phyloP scores from a whole-genome alignment of 2,113 vertebrate genomes.

The Ammodytes marinus region DNA sequence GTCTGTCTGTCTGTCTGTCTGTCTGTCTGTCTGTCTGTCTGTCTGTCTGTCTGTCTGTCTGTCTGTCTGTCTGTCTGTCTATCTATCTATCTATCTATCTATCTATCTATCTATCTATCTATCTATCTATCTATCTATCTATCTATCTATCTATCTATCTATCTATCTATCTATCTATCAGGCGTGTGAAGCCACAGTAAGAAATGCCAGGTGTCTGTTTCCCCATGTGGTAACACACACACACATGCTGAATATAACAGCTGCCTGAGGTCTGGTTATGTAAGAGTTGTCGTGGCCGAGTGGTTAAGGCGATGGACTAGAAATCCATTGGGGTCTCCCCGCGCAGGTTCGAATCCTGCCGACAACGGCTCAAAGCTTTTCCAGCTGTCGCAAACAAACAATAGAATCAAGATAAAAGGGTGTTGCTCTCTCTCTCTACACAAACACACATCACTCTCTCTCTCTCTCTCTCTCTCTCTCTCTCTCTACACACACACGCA shows the following conservation, averaged over 20 bases:
- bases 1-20: no score
- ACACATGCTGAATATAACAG: background rate
- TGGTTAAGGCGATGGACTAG: slow-evolving; percentile 92
- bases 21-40: no score
- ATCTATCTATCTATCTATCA: background rate
- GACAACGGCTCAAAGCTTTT: slow-evolving; percentile 83
- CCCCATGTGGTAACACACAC: slow-evolving; percentile 8
- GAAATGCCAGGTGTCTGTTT: slow-evolving; percentile 40
- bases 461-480: no score
- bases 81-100: no score
- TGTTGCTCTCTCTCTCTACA: background rate
- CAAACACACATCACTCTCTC: no score
- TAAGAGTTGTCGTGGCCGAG: slow-evolving; percentile 77
- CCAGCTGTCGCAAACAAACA: background rate
- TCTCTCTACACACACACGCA: no score
- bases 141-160: no score
- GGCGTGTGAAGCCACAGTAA: background rate
- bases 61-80: no score
- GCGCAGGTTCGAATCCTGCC: slow-evolving; percentile 96
- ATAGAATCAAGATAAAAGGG: background rate
- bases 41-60: no score
- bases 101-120: no score
- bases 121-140: no score
- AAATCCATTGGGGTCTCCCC: slow-evolving; percentile 95
- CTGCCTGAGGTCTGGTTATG: accelerated